These are phyloP conservation scores for Caenorhabditis angaria DNA, from an alignment of 2,888 invertebrate species.

Conservation along the genomic window DNA sequence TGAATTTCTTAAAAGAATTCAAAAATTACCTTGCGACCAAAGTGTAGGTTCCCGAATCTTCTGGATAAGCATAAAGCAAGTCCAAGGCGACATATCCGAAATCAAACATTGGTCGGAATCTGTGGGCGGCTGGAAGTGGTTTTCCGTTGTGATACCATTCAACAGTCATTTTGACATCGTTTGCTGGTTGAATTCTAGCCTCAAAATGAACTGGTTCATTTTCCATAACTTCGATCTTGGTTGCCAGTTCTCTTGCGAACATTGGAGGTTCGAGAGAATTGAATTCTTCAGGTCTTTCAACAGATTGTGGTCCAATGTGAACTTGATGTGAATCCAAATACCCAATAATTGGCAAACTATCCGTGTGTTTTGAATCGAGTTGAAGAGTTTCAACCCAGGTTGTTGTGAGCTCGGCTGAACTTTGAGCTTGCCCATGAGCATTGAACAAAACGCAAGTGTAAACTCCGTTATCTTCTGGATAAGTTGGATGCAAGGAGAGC, in stretches of 20 bases:
- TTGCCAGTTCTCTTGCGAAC: slow-evolving; percentile 62
- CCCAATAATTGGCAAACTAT: slow-evolving; percentile 87
- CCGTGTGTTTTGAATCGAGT: slow-evolving; percentile 87
- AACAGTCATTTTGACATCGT: slow-evolving; percentile 88
- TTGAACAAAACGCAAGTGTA: slow-evolving; percentile 87
- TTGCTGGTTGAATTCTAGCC: slow-evolving; percentile 94
- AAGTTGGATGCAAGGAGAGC: slow-evolving; percentile 69
- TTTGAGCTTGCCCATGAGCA: slow-evolving; percentile 63
- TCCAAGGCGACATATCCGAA: slow-evolving; percentile 98
- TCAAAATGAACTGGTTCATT: slow-evolving; percentile 95
- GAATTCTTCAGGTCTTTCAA: slow-evolving; percentile 70
- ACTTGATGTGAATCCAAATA: slow-evolving; percentile 81
- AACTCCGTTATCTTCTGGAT: slow-evolving; percentile 84
- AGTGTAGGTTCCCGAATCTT: slow-evolving; percentile 93
- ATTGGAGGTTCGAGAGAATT: slow-evolving; percentile 67
- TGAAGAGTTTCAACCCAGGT: slow-evolving; percentile 69
- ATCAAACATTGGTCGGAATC: slow-evolving; percentile 82
- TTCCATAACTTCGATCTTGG: slow-evolving; percentile 77
- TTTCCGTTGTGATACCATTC: slow-evolving; percentile 87
- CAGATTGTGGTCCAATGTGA: slow-evolving; percentile 70
- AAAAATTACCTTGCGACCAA: slow-evolving; percentile 72
- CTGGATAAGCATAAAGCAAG: slow-evolving; percentile 92
- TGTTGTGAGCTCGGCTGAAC: slow-evolving; percentile 65
- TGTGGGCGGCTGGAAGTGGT: slow-evolving; percentile 83
- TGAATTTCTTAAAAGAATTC: not conserved